These are phyloP conservation scores for Stenodema calcarata DNA, from an alignment of 2,888 invertebrate genomes.

Conservation along the genomic window DNA sequence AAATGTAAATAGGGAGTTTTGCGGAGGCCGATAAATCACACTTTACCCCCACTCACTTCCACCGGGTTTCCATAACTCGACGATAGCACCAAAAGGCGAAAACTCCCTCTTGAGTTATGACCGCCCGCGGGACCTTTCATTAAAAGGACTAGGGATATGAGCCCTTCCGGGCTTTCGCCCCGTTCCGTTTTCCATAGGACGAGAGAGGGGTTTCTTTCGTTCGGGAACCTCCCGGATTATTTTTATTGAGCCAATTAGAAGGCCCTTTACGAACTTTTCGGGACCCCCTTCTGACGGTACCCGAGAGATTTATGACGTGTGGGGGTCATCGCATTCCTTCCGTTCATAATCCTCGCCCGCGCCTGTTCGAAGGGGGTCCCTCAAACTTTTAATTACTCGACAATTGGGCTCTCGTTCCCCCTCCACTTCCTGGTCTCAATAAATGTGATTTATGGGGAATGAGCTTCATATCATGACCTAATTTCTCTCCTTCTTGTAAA, in stretches of 20 bases:
- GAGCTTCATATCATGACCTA: background rate
- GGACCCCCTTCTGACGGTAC: background rate
- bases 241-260: slow-evolving; percentile 29
- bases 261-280: slow-evolving; percentile 17
- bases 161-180: background rate
- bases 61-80: background rate
- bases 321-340: slow-evolving; percentile 29
- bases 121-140: slow-evolving; percentile 16
- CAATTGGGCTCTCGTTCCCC: background rate
- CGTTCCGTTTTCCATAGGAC: background rate
- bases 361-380: background rate
- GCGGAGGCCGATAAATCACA: slow-evolving; percentile 16
- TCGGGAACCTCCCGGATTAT: background rate
- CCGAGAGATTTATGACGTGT: slow-evolving; percentile 16
- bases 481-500: background rate
- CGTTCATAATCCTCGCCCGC: background rate
- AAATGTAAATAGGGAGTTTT: slow-evolving; percentile 1
- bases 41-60: background rate
- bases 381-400: slow-evolving; percentile 17
- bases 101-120: background rate
- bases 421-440: background rate
- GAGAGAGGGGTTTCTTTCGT: background rate
- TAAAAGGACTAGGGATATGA: slow-evolving; percentile 14
- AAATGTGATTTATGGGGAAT: background rate
- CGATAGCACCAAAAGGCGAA: background rate